These are phyloP conservation scores for Lasioglossum calceatum DNA, from an alignment of 2,888 invertebrate species.

Conservation along the genomic window DNA sequence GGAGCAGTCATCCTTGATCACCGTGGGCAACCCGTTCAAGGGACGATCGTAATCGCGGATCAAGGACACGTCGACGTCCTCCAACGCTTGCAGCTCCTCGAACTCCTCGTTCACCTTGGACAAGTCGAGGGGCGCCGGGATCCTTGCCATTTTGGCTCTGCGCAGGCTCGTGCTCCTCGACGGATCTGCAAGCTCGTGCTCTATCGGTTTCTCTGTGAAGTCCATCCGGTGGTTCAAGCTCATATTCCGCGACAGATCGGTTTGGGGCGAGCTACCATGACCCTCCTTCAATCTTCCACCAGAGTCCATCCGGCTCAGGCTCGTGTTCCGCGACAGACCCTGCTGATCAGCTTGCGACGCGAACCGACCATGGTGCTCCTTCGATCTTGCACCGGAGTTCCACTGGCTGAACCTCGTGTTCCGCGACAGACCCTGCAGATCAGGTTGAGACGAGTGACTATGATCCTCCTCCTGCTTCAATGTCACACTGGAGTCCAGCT, in stretches of 20 bases:
- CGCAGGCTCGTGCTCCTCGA: not conserved
- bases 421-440: not conserved
- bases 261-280: too few relatives aligned
- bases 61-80: slow-evolving; percentile 71
- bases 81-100: slow-evolving; percentile 67
- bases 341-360: slow-evolving; percentile 15
- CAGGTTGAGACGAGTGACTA: slow-evolving; percentile 3
- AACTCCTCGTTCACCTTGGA: slow-evolving; percentile 66
- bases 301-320: too few relatives aligned
- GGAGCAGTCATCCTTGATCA: slow-evolving; percentile 27
- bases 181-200: too few relatives aligned
- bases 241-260: too few relatives aligned
- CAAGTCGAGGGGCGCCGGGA: slow-evolving; percentile 74
- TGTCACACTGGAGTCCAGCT: not conserved
- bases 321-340: too few relatives aligned
- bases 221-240: too few relatives aligned
- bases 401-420: not conserved
- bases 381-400: too few relatives aligned
- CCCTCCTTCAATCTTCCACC: too few relatives aligned
- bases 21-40: slow-evolving; percentile 54
- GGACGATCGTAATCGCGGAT: slow-evolving; percentile 68
- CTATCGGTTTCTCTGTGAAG: too few relatives aligned
- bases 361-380: too few relatives aligned
- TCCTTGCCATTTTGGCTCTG: slow-evolving; percentile 29
- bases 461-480: not conserved